Base-by-base conservation (phyloP, 1,140 invertebrate genomes). In the Apocrypta bakeri region DNA sequence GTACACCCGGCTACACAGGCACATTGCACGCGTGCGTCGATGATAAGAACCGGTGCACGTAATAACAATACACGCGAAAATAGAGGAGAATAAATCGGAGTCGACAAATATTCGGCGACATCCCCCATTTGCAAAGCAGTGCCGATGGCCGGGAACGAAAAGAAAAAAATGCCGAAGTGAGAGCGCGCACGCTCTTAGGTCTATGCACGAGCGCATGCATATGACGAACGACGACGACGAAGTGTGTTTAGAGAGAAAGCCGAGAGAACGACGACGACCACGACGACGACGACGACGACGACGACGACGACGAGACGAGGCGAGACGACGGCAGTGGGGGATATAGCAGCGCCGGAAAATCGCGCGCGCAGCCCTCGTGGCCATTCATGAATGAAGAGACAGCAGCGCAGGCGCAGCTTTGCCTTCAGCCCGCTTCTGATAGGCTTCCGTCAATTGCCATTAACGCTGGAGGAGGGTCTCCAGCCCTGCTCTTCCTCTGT, bases 351-450 rank as follows among this genome's bases (percentile, higher is more conserved):
- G 68, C 31, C 68, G 68, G 68, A 37, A 71, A 71, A 71, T 71
- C 33, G 68, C 68, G 68, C 68, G 68, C 27, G 68, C 64, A 56
- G 48, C 48, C 48, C 48, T 56, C 48, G 64, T 66, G 31, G 68
- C 68, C 31, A 71, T 71, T 71, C 68, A 71, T 71, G 68, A 71
- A 71, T 71, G 68, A 37, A 31, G 68, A 31, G 68, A 71, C 68
- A 33, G 27, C 27, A 31, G 68, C 68, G 68, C 71, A 71, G 71
- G 71, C 71, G 71, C 71, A 40, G 17, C 33, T 42, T n/a, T n/a
- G 68, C 31, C 31, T n/a, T n/a, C 6, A 56, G 48, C 48, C 48
- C 4, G 48, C 48, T n/a, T 56, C 48, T 56, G 48, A 56, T 56
- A 56, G 48, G 48, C 48, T 56, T 56, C 48, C 48, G 48, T 56